Percentiles rank a stretch among this genome's conserved stretches.
phyloP scores from a whole-genome alignment of 2,797 vertebrate genomes.

The Schizopygopsis malacanthus region DNA sequence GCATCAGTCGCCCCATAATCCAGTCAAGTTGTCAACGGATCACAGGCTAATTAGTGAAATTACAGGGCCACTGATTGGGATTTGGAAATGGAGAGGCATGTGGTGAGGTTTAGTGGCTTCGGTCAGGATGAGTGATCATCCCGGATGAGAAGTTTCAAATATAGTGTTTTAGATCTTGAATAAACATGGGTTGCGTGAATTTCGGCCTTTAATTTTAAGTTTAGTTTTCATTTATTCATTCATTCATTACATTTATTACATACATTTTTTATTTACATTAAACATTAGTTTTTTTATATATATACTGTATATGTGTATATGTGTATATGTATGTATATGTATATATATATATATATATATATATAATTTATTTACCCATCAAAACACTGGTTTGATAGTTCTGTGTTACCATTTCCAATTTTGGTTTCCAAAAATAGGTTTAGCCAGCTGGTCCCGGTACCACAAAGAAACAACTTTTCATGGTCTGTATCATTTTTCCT shows the following conservation, averaged over 20 bases:
- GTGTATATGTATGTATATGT: no score
- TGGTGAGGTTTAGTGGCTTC: constrained; percentile 36
- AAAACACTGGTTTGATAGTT: background rate
- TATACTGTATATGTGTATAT: no score
- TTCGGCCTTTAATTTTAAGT: background rate
- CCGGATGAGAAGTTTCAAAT: constrained; percentile 9
- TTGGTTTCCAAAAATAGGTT: background rate
- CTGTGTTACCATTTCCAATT: background rate
- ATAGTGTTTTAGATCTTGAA: constrained; percentile 10
- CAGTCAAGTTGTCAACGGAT: constrained; percentile 60
- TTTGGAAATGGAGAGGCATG: constrained; percentile 26
- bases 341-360: no score
- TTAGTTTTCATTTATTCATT: no score
- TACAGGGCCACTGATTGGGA: constrained; percentile 57
- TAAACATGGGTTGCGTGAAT: constrained; percentile 3
- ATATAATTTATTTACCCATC: no score
- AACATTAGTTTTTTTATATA: background rate
- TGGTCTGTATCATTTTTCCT: background rate
- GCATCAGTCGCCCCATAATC: constrained; percentile 49
- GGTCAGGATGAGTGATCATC: constrained; percentile 8
- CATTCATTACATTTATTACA: no score
- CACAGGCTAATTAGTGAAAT: constrained; percentile 56
- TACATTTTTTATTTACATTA: no score
- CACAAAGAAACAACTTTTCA: background rate
- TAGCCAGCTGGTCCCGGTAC: background rate